Evolutionary conservation across 2,888 invertebrate species (phyloP).

Genomic region (Muscina levida): DNA sequence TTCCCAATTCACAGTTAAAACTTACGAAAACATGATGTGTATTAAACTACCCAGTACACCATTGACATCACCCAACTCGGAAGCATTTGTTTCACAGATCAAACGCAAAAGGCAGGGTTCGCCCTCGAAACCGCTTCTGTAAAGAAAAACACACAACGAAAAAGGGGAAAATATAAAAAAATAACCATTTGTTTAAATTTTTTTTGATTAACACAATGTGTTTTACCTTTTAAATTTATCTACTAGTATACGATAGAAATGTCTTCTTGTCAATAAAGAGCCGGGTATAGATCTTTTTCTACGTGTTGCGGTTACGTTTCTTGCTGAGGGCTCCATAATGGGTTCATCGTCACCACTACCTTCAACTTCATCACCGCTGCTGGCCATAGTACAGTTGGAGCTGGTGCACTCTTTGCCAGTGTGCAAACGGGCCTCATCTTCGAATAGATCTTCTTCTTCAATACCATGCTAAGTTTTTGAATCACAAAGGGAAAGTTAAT

Average conservation of each 20-base stretch:
- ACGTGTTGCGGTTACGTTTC: conserved; percentile 9
- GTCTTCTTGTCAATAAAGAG: conserved; percentile 72
- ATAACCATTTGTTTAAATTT: neutral
- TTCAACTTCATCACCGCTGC: conserved; percentile 11
- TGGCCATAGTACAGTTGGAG: conserved; percentile 40
- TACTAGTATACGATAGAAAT: conserved; percentile 74
- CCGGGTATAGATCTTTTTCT: conserved; percentile 5
- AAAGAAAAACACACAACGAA: conserved; percentile 1
- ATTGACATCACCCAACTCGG: conserved; percentile 79
- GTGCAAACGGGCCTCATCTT: conserved; percentile 47
- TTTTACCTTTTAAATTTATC: conserved; percentile 74
- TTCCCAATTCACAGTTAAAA: conserved; percentile 58
- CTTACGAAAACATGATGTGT: conserved; percentile 86
- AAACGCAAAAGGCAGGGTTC: conserved; percentile 83
- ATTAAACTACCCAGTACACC: conserved; percentile 85
- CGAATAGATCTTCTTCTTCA: conserved; percentile 67
- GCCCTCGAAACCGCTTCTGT: conserved; percentile 81
- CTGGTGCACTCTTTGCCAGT: conserved; percentile 16
- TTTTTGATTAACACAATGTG: no score
- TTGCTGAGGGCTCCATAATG: neutral
- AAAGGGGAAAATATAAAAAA: neutral
- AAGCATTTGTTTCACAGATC: conserved; percentile 84
- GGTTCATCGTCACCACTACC: neutral
- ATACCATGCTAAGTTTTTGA: conserved; percentile 56
- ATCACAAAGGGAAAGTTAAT: conserved; percentile 5